A percentile compares a stretch with the other conserved stretches of the same genome.
phyloP scores from a whole-genome alignment of 2,797 vertebrate genomes.

The Falco berigora region DNA sequence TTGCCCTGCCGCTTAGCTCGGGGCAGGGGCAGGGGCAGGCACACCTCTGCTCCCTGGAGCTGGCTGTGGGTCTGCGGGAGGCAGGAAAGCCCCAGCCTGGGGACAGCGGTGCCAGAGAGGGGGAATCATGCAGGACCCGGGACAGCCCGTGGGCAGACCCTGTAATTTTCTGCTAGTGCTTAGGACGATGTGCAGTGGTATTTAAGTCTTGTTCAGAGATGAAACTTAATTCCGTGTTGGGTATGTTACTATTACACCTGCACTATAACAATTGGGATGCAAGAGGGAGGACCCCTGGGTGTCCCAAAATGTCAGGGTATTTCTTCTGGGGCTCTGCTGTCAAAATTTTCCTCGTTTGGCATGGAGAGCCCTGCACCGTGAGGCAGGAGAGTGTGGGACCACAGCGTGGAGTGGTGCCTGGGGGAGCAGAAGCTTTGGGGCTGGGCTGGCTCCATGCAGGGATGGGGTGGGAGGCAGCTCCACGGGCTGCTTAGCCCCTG shows the following conservation, averaged over 20 bases:
- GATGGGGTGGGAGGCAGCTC: background rate
- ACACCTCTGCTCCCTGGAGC: background rate
- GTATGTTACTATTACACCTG: background rate
- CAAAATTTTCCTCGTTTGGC: background rate
- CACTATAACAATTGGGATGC: background rate
- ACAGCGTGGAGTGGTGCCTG: accelerated
- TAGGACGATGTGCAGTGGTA: background rate
- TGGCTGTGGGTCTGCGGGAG: background rate
- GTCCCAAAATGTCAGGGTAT: background rate
- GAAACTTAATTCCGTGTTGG: background rate
- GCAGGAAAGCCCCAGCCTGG: background rate
- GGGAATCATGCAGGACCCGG: background rate
- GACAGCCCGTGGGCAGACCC: background rate
- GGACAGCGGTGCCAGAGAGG: background rate
- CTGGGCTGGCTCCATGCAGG: background rate
- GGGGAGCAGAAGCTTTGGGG: background rate
- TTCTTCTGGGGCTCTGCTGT: background rate
- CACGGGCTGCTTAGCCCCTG: background rate
- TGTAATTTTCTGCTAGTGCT: background rate
- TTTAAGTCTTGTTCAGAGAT: background rate
- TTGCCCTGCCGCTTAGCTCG: accelerated
- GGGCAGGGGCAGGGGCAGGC: background rate
- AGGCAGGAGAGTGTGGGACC: background rate
- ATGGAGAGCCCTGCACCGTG: accelerated
- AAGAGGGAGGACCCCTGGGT: background rate